These are phyloP conservation scores for Melanotaenia trifasciata DNA, from an alignment of 2,797 vertebrate species.

Conservation along the genomic window DNA sequence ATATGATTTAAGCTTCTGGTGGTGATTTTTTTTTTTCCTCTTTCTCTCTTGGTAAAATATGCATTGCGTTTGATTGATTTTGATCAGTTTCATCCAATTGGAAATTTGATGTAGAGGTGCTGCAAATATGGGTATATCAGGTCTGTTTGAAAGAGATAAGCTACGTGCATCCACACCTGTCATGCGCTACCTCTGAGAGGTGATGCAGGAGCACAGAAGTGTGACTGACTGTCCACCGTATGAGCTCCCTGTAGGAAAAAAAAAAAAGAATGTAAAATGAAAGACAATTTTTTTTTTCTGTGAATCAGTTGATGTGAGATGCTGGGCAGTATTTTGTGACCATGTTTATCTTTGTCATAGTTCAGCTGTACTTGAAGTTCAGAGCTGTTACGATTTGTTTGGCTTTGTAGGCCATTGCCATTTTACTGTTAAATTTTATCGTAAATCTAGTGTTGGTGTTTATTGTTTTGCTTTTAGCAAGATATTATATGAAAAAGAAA, in stretches of 20 bases:
- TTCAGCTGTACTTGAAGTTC: neutral
- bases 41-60: neutral
- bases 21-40: neutral
- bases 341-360: neutral
- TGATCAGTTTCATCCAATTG: neutral
- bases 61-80: neutral
- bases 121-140: neutral
- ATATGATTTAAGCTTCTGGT: neutral
- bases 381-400: neutral
- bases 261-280: neutral
- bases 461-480: neutral
- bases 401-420: neutral
- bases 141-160: neutral
- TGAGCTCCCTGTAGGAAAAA: neutral
- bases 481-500: too few species aligned
- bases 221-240: constrained; percentile 17
- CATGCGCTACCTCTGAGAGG: constrained; percentile 20
- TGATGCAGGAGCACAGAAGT: constrained; percentile 5
- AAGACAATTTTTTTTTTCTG: neutral
- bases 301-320: too few species aligned
- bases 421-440: neutral
- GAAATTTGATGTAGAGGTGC: neutral
- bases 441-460: neutral
- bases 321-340: neutral
- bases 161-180: constrained; percentile 15